Evolutionary conservation across 2,888 invertebrate species (phyloP), one percentile per base, ranked within the genome.

Genomic region (Dolichomitus sp.): DNA sequence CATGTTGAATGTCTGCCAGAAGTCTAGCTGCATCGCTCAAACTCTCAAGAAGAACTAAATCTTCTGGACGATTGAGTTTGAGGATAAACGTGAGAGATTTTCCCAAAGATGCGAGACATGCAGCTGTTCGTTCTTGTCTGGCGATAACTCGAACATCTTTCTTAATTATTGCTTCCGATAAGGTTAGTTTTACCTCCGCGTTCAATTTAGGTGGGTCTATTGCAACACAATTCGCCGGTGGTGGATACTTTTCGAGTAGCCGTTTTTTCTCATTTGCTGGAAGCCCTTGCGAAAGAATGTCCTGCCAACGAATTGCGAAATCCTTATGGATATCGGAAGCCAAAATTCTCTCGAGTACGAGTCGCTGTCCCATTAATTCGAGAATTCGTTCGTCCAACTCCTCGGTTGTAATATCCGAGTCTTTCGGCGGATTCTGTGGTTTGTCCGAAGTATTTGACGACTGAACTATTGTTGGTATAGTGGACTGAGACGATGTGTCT

Each of bases 1-100:
- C 83, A 19, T 72, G 74, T n/a, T 80, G 74, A 11, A 83, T 52
- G 50, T 83, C 80, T 7, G 61, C 52, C 19, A 83, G 33, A 7
- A 80, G 42, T 61, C 75, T 74, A 6, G 59, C 40, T 3, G 45
- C 40, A 17, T 69, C 72, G 50, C 78, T 84, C 11, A 81, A 45
- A 5, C 37, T 42, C 12, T 81, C 75, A 1, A 76, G 23, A 42
- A n/a, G n/a, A n/a, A n/a, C n/a, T n/a, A n/a, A n/a, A n/a, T n/a
- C n/a, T n/a, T n/a, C n/a, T n/a, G n/a, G n/a, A n/a, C n/a, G n/a
- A n/a, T n/a, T n/a, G n/a, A n/a, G n/a, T n/a, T n/a, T n/a, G n/a
- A n/a, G n/a, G n/a, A n/a, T n/a, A n/a, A n/a, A n/a, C n/a, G n/a
- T n/a, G n/a, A n/a, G n/a, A n/a, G n/a, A n/a, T n/a, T n/a, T n/a